These are phyloP conservation scores for Aptenodytes patagonicus DNA, from an alignment of 2,113 vertebrate species.

Conservation along the genomic window DNA sequence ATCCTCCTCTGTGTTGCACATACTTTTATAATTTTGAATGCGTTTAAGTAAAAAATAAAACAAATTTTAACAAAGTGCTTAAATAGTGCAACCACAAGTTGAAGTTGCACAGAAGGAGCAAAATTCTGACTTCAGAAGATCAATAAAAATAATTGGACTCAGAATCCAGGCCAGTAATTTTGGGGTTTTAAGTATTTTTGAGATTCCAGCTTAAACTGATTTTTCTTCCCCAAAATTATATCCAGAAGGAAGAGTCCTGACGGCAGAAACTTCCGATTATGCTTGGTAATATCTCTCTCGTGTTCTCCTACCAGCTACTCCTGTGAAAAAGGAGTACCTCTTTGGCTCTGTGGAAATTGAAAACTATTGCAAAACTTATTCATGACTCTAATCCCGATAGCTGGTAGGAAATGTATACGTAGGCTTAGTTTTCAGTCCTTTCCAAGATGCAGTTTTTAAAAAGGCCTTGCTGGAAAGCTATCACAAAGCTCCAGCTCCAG, in stretches of 20 bases:
- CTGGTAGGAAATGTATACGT: neutral
- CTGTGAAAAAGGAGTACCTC: neutral
- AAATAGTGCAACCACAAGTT: neutral
- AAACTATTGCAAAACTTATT: neutral
- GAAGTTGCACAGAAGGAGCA: neutral
- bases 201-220: neutral
- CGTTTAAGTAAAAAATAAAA: neutral
- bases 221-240: neutral
- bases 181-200: neutral
- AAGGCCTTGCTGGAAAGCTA: neutral
- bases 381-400: neutral
- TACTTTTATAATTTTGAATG: neutral
- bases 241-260: neutral
- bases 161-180: neutral
- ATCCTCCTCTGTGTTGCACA: constrained; percentile 30
- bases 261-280: neutral
- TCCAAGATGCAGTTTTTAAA: neutral
- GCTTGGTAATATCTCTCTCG: neutral
- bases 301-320: neutral
- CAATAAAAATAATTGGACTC: constrained; percentile 17
- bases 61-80: neutral
- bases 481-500: neutral
- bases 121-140: neutral
- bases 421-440: neutral
- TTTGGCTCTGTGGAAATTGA: neutral